A percentile compares a stretch with the other conserved stretches of the same genome.
These are phyloP conservation scores for Remorina albescens DNA, from an alignment of 2,797 vertebrate genomes.

Conservation along the genomic window DNA sequence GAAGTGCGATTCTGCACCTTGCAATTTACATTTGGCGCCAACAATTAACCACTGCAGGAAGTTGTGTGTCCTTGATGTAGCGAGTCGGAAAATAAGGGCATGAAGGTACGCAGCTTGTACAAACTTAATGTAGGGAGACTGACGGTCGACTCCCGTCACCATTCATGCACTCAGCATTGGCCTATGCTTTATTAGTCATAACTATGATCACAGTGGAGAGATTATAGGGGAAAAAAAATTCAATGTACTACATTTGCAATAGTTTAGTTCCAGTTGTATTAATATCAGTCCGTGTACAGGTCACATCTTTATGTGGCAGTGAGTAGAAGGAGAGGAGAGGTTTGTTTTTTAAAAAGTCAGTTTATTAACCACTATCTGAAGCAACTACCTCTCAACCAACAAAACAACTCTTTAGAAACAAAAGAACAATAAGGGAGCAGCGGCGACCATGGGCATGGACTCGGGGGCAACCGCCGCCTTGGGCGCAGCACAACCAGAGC, in stretches of 20 bases:
- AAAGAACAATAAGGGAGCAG: too few relatives aligned
- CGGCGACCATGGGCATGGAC: too few relatives aligned
- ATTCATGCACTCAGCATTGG: not conserved
- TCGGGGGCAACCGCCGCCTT: too few relatives aligned
- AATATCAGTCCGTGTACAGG: constrained; percentile 11
- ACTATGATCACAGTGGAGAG: not conserved
- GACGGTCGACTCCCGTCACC: not conserved
- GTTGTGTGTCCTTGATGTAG: not conserved
- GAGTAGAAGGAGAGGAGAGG: not conserved
- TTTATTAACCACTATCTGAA: too few relatives aligned
- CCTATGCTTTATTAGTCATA: not conserved
- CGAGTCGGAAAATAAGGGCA: not conserved
- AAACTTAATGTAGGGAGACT: not conserved
- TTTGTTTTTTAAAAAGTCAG: too few relatives aligned
- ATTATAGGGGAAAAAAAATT: not conserved
- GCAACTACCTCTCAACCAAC: too few relatives aligned
- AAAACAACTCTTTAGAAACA: too few relatives aligned
- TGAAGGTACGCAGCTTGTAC: not conserved
- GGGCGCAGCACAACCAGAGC: too few relatives aligned
- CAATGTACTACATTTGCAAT: not conserved
- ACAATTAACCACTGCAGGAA: not conserved
- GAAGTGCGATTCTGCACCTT: not conserved
- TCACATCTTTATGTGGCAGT: constrained; percentile 34
- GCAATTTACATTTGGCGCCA: not conserved
- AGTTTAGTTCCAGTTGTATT: constrained; percentile 16